A percentile compares a stretch with the other conserved stretches of the same genome.
Conservation (phyloP, 1,140 invertebrate species). For the Spodoptera frugiperda region DNA sequence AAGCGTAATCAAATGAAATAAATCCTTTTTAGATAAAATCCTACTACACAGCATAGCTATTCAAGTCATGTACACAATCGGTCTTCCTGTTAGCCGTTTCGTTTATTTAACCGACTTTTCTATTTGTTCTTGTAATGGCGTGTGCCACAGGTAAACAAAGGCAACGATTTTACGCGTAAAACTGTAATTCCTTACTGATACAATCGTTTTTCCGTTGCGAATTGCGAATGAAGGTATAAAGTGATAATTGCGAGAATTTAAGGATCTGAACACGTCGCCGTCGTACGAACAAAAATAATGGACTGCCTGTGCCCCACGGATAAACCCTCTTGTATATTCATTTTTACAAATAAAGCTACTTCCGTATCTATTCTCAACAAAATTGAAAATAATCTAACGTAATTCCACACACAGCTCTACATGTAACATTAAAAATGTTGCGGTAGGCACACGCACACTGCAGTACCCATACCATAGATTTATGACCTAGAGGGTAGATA, state of each 20-base stretch:
- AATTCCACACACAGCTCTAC: too few relatives aligned
- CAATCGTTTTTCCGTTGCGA: constrained; percentile 6
- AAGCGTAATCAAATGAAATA: constrained; percentile 31
- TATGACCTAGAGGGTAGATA: not conserved
- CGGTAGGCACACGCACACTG: too few relatives aligned
- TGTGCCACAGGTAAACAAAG: constrained; percentile 13
- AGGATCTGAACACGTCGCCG: constrained; percentile 11
- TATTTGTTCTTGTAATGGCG: constrained; percentile 39
- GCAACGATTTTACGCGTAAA: constrained; percentile 13
- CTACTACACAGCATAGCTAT: not conserved
- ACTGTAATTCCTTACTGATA: constrained; percentile 23
- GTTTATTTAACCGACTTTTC: constrained; percentile 28
- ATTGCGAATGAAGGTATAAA: constrained; percentile 10
- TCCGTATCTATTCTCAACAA: not conserved
- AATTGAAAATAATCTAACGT: not conserved
- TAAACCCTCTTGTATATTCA: not conserved
- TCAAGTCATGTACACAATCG: constrained; percentile 48
- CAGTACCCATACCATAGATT: not conserved
- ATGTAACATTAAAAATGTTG: too few relatives aligned
- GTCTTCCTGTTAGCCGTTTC: constrained; percentile 44
- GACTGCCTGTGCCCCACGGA: not conserved
- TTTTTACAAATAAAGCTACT: not conserved
- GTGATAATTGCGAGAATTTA: constrained; percentile 32
- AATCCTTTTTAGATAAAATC: constrained; percentile 32
- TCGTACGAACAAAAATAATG: constrained; percentile 11